Base-by-base conservation (phyloP, 2,797 vertebrate genomes). In the Aldrovandia affinis region DNA sequence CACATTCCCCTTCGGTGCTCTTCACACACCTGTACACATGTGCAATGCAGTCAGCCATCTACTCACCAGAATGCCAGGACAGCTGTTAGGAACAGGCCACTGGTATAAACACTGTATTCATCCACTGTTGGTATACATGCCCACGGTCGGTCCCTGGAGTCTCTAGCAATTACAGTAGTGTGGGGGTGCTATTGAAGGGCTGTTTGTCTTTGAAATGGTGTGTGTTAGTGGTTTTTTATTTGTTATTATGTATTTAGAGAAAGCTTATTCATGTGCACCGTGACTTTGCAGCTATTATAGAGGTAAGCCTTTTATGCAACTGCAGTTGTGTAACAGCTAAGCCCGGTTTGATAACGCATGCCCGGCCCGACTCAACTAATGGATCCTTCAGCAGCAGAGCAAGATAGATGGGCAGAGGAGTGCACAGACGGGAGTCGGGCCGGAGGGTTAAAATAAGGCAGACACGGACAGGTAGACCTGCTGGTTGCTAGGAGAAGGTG, bases 291-390 rank as follows among this genome's bases (percentile, higher is more conserved):
- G 47, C 6, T 6, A 12, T 50, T 5, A 50, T 50, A 12, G 47
- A 50, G 47, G 47, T 50, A 50, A 50, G 47, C 47, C 47, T 50
- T 5, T 92, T 91, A 89, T 47, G 83, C 86, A 92, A 89, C 80
- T 39, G n/a, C 0, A 12, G 65, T 18, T 65, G 83, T 84, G 63
- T 85, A 81, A 82, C 28, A 61, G 47, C 47, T 80, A 83, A 84
- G 33, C 81, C 63, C 65, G 61, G 18, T 73, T 70, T 82, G 47
- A 70, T 44, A 68, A 63, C 39, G 36, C n/a, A n/a, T 15, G 47
- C 42, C 59, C 14, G 28, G 42, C 14, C 59, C 20, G 59, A 61
- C 12, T 12, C 20, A 15, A 61, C 12, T 12, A 12, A 12, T 22
- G 59, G 59, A 61, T 61, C 59, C 12, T 12, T 1, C 20, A 61